Evolutionary conservation across 2,797 vertebrate species (phyloP).

Genomic region (Hydrophis major): DNA sequence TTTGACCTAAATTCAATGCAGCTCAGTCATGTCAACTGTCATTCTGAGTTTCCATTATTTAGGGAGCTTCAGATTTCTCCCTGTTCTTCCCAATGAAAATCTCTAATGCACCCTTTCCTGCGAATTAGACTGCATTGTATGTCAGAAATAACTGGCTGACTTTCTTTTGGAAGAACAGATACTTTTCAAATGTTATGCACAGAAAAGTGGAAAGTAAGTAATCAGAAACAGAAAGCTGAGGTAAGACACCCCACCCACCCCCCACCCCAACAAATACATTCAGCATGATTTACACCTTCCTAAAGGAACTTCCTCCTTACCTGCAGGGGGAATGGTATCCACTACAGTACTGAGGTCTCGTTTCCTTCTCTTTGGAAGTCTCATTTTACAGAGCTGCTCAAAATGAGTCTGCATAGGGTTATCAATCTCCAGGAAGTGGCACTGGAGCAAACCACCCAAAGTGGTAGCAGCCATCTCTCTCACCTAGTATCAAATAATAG

Average conservation of each 20-base stretch:
- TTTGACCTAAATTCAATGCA: background rate
- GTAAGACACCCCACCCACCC: background rate
- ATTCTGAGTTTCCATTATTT: background rate
- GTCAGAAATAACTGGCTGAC: background rate
- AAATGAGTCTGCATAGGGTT: conserved; percentile 89
- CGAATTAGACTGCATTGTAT: background rate
- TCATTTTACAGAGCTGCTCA: conserved; percentile 92
- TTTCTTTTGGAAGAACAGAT: background rate
- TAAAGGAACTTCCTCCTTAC: conserved; percentile 66
- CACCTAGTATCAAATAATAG: conserved; percentile 73
- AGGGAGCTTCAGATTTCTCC: background rate
- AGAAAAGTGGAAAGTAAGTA: background rate
- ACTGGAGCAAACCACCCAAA: conserved; percentile 92
- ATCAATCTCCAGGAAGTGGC: conserved; percentile 92
- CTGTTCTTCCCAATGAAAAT: background rate
- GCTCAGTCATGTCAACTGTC: background rate
- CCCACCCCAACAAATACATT: background rate
- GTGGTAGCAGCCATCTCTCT: conserved; percentile 98
- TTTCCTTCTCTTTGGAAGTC: conserved; percentile 89
- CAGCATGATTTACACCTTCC: background rate
- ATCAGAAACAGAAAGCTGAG: background rate
- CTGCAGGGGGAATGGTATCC: conserved; percentile 90
- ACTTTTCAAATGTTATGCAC: background rate
- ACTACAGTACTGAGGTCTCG: conserved; percentile 79
- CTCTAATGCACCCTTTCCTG: background rate